Evolutionary conservation across 2,797 vertebrate genomes (phyloP), one percentile per base, ranked within the genome.

Genomic region (Esox lucius): DNA sequence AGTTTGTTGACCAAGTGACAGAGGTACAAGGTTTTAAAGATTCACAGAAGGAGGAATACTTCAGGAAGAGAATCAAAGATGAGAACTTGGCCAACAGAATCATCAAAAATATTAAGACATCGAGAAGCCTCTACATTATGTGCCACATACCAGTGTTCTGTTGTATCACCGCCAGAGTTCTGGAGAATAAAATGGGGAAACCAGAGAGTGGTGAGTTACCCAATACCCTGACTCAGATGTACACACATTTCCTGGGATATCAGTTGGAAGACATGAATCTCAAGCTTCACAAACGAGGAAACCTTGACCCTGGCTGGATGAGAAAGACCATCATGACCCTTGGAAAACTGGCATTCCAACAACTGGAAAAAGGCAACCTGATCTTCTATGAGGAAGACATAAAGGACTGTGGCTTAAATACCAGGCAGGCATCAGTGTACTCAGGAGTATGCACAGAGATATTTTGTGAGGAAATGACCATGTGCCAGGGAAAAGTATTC

Each of bases 121-220:
- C 74, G 74, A 85, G 87, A 75, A 91, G 85, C 72, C 90, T 92
- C 46, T 77, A 91, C 81, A 91, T 92, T 82, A 92, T 92, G 91
- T 92, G 91, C 64, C 85, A 92, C 82, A 91, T 92, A 77, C 91
- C 91, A 0, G 56, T 91, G 62, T 92, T 92, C 82, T 92, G 91
- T 67, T 84, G 74, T 81, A 91, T 92, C 81, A 85, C 87, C 0
- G 79, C 82, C 0, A 88, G 28, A 1, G 90, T 92, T 51, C 84
- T 91, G 0, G 81, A 83, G 79, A 85, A 82, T 72, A 82, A 72
- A 26, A 31, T 87, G 74, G 11, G 0, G 0, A 70, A 7, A 0
- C 12, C 51, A 5, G 74, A 80, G 33, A 33, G 67, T 12, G 82
- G 84, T 71, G 81, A 89, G 51, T 80, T 56, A 0, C 91, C 88